These are phyloP conservation scores for Pygoscelis antarcticus DNA, from an alignment of 2,113 vertebrate species.

Conservation along the genomic window DNA sequence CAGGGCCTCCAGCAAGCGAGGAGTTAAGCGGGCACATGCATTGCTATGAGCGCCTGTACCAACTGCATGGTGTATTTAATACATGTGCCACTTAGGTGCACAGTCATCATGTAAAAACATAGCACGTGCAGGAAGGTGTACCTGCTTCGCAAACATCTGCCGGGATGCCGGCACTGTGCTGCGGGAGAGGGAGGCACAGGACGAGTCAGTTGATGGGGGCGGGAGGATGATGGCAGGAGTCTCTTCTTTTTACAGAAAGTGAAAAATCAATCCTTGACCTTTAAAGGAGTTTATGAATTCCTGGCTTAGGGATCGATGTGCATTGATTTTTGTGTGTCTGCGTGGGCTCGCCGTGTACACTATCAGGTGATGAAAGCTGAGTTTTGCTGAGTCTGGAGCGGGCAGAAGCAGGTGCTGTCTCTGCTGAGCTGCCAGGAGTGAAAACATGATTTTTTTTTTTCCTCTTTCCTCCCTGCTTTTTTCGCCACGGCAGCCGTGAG, in stretches of 20 bases:
- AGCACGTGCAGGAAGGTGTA: not conserved
- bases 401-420: slow-evolving; percentile 57
- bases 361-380: slow-evolving; percentile 52
- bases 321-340: slow-evolving; percentile 76
- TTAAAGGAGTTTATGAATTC: slow-evolving; percentile 84
- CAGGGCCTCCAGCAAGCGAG: not conserved
- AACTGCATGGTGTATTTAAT: no score
- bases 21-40: not conserved
- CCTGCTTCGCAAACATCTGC: rapidly evolving
- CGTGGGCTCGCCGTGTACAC: slow-evolving; percentile 43
- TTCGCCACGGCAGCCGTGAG: rapidly evolving
- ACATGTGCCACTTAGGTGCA: rapidly evolving
- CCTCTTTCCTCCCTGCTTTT: not conserved
- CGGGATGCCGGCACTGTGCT: rapidly evolving
- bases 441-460: slow-evolving; percentile 24
- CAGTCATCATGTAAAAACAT: no score
- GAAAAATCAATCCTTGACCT: slow-evolving; percentile 81
- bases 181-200: not conserved
- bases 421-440: slow-evolving; percentile 20
- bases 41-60: not conserved
- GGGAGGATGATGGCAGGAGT: slow-evolving; percentile 44
- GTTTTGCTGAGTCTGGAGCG: slow-evolving; percentile 63
- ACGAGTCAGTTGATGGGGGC: not conserved
- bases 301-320: slow-evolving; percentile 74
- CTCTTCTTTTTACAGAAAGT: slow-evolving; percentile 68